Evolutionary conservation across 2,113 vertebrate genomes (phyloP), one percentile per base, ranked within the genome.

Genomic region (Otus sunia): DNA sequence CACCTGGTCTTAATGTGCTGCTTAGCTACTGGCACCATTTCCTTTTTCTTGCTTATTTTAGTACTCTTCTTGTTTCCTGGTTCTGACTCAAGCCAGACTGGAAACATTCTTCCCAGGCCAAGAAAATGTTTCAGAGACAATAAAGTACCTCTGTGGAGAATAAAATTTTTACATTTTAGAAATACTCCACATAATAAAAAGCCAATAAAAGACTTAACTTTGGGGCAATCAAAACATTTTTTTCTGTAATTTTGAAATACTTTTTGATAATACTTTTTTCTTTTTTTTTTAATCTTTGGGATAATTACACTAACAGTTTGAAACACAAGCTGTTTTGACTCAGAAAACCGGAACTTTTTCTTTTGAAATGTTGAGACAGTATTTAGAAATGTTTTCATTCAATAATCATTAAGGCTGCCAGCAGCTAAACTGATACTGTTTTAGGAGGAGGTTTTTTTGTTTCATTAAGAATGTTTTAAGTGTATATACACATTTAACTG

Each of bases 241-340:
- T 74, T 50, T 2, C 34, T 72, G 12, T 63, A 72, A 56, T 56
- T 92, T 62, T 29, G n/a, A 88, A 86, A 43, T 55, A 34, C 10
- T 55, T 75, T 76, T 86, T 39, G 58, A 52, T 72, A 59, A 39
- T 34, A 36, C 4, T 47, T 56, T 17, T 75, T 45, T 12, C 2
- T 11, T 16, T 8, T 7, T 19, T 32, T 55, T 29, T 25, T 4
- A 49, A 62, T 68, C 15, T 26, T 76, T 63, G 55, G 52, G 50
- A 55, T 68, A 91, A 79, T 69, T 66, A 39, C 25, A 41, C 22
- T 60, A 90, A 72, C 45, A 72, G 90, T 93, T 79, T 92, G 45
- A 88, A 95, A 90, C 29, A 58, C 17, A 86, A 90, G 53, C 59
- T 92, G 85, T 62, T 96, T 95, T 75, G 87, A 64, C 25, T 88